A percentile compares a stretch with the other conserved stretches of the same genome.
Evolutionary conservation across 2,797 vertebrate species (phyloP).

Genomic region (Telmatherina bonti): DNA sequence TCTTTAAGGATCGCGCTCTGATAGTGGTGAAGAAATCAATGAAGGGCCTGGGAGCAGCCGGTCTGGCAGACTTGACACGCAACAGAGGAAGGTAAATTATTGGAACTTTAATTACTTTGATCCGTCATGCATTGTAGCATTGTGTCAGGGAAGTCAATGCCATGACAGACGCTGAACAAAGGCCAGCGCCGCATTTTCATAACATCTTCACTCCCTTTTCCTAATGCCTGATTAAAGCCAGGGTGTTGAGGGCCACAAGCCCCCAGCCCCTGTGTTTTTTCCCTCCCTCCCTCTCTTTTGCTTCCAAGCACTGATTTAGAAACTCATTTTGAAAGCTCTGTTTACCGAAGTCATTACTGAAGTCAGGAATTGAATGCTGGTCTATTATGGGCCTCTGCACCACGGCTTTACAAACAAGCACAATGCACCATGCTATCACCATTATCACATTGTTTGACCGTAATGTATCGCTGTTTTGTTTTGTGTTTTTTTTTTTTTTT

Average conservation of each 20-base stretch:
- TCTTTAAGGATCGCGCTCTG: slow-evolving; percentile 77
- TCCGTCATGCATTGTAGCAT: slow-evolving; percentile 91
- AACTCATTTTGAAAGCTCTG: slow-evolving; percentile 81
- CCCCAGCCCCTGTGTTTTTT: slow-evolving; percentile 33
- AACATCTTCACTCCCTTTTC: slow-evolving; percentile 88
- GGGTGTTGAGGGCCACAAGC: slow-evolving; percentile 76
- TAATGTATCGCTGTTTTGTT: slow-evolving; percentile 72
- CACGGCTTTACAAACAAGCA: slow-evolving; percentile 79
- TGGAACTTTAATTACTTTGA: slow-evolving; percentile 98
- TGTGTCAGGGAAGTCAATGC: slow-evolving; percentile 89
- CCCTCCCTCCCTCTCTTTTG: slow-evolving; percentile 21
- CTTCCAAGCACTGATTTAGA: slow-evolving; percentile 70
- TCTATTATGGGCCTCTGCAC: slow-evolving; percentile 76
- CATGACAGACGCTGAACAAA: slow-evolving; percentile 90
- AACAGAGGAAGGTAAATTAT: slow-evolving; percentile 94
- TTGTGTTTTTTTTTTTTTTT: not conserved
- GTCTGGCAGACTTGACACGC: slow-evolving; percentile 87
- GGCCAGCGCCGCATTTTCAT: slow-evolving; percentile 85
- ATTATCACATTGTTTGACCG: slow-evolving; percentile 77
- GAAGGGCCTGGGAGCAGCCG: slow-evolving; percentile 84
- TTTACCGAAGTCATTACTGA: slow-evolving; percentile 81
- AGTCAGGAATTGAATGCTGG: slow-evolving; percentile 75
- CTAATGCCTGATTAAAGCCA: slow-evolving; percentile 87
- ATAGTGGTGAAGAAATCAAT: slow-evolving; percentile 83
- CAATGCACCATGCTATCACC: slow-evolving; percentile 75